Evolutionary conservation across 1,140 invertebrate species (phyloP).

Genomic region (Drosophila seguyi): DNA sequence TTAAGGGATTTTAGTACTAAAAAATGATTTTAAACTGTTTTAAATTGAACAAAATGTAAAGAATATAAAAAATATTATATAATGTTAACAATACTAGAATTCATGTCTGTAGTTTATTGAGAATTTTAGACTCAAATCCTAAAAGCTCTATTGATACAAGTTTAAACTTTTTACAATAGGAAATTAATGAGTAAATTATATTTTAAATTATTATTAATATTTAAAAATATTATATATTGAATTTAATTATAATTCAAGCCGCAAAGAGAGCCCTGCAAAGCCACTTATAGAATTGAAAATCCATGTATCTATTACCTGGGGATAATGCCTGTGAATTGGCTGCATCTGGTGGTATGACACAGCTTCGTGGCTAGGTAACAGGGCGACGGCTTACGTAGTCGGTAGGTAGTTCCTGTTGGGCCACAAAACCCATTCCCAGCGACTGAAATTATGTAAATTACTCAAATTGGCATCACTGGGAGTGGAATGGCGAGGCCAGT

Average conservation of each 20-base stretch:
- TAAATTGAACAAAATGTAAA: no score
- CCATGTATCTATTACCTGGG: conserved; percentile 12
- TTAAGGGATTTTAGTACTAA: not conserved
- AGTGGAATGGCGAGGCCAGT: conserved; percentile 44
- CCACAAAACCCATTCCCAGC: conserved; percentile 37
- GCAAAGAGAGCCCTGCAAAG: not conserved
- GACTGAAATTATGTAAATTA: conserved; percentile 71
- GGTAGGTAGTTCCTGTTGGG: conserved; percentile 25
- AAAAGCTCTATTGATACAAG: no score
- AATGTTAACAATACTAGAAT: no score
- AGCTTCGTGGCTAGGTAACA: not conserved
- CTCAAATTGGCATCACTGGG: conserved; percentile 53
- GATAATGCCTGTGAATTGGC: conserved; percentile 12
- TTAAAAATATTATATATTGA: no score
- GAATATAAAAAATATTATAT: no score
- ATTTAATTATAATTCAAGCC: not conserved
- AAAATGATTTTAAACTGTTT: no score
- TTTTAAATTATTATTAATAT: not conserved
- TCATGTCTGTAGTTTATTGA: no score
- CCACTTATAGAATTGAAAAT: not conserved
- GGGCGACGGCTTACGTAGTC: conserved; percentile 21
- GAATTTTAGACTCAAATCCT: no score
- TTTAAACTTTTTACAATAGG: no score
- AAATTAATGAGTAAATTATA: not conserved
- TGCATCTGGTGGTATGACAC: conserved; percentile 3